Evolutionary conservation across 2,113 vertebrate species (phyloP).

Genomic region (Anolis carolinensis): DNA sequence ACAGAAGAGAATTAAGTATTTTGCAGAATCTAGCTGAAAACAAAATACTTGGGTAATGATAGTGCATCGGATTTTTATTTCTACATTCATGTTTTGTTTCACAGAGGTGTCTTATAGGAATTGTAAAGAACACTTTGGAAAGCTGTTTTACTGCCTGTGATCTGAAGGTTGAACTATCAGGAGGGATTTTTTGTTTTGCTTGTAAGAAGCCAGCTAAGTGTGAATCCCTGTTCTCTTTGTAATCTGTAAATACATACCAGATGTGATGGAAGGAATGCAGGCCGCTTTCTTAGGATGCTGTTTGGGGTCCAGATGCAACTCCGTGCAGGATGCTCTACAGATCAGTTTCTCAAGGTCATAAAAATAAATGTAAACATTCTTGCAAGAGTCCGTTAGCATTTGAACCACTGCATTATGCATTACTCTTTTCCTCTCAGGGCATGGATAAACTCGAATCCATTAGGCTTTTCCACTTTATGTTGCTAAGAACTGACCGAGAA

Average conservation of each 20-base stretch:
- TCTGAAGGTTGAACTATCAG: slow-evolving; percentile 41
- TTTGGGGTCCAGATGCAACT: slow-evolving; percentile 51
- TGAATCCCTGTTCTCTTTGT: slow-evolving; percentile 55
- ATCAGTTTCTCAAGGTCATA: slow-evolving; percentile 58
- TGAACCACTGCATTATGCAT: slow-evolving; percentile 45
- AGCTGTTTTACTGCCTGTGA: slow-evolving; percentile 38
- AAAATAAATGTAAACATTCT: slow-evolving; percentile 66
- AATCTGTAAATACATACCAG: slow-evolving; percentile 47
- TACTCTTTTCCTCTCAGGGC: not conserved
- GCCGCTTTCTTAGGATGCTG: slow-evolving; percentile 14
- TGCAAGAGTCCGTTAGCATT: slow-evolving; percentile 48
- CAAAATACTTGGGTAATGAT: slow-evolving; percentile 49
- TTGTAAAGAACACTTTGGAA: slow-evolving; percentile 45
- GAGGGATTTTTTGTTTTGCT: slow-evolving; percentile 18
- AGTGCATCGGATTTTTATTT: slow-evolving; percentile 37
- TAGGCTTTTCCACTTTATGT: slow-evolving; percentile 12
- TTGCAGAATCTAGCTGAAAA: slow-evolving; percentile 56
- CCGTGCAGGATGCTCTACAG: slow-evolving; percentile 52
- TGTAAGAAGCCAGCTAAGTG: slow-evolving; percentile 47
- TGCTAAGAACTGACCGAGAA: not conserved
- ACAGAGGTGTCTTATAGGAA: slow-evolving; percentile 43
- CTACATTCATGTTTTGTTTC: slow-evolving; percentile 59
- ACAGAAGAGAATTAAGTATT: slow-evolving; percentile 43
- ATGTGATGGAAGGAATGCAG: slow-evolving; percentile 30
- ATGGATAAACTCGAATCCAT: slow-evolving; percentile 15